Evolutionary conservation across 2,888 invertebrate species (phyloP).

Genomic region (Apodemia mormo): DNA sequence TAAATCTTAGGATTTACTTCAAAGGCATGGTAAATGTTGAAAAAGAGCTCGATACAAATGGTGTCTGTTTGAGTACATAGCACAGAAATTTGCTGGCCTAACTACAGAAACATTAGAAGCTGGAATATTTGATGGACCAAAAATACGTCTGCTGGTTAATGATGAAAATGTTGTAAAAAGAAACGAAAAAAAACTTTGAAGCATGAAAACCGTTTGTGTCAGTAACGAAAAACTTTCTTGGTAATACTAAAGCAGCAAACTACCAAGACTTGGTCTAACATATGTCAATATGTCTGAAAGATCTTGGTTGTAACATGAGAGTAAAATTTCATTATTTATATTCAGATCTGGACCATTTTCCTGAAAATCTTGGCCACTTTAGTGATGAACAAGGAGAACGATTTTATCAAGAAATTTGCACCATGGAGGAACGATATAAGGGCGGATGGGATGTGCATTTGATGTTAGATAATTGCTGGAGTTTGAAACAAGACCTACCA

Average conservation of each 20-base stretch:
- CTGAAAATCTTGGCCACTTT: slow-evolving; percentile 26
- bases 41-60: too few relatives aligned
- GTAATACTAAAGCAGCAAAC: slow-evolving; percentile 5
- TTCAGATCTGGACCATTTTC: too few relatives aligned
- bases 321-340: too few relatives aligned
- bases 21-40: too few relatives aligned
- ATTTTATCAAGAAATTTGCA: slow-evolving; percentile 17
- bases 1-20: too few relatives aligned
- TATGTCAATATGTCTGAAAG: too few relatives aligned
- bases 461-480: slow-evolving; percentile 28
- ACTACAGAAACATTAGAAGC: not conserved
- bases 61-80: too few relatives aligned
- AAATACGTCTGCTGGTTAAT: slow-evolving; percentile 21
- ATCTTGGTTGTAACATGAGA: too few relatives aligned
- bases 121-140: slow-evolving; percentile 23
- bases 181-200: slow-evolving; percentile 1
- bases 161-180: slow-evolving; percentile 24
- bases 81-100: too few relatives aligned
- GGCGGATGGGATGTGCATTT: slow-evolving; percentile 24
- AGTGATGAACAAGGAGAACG: slow-evolving; percentile 21
- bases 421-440: slow-evolving; percentile 24
- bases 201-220: not conserved
- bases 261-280: slow-evolving; percentile 21
- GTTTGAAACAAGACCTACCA: slow-evolving; percentile 25
- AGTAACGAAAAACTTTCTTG: slow-evolving; percentile 20